Conservation (phyloP, 2,113 vertebrate species). For the Chinchilla lanigera region DNA sequence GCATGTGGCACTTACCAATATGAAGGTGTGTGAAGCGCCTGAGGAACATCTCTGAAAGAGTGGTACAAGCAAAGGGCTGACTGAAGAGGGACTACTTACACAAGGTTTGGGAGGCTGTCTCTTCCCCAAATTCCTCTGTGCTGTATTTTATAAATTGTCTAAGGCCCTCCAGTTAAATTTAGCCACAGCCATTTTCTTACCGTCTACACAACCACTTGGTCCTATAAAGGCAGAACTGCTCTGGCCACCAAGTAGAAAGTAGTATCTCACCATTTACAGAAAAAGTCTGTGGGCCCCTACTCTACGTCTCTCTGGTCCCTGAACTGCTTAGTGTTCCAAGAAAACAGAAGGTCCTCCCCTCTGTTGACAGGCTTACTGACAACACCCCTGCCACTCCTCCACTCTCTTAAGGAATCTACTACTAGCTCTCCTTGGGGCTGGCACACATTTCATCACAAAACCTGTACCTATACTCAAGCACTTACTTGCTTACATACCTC, state of each 20-base stretch:
- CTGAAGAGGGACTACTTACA: not conserved
- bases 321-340: not conserved
- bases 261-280: not conserved
- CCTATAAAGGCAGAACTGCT: not conserved
- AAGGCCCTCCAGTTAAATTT: not conserved
- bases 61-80: not conserved
- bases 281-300: not conserved
- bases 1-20: not conserved
- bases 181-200: not conserved
- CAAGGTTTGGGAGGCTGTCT: not conserved
- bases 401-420: not conserved
- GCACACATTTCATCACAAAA: not conserved
- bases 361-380: not conserved
- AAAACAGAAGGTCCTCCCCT: not conserved
- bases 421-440: not conserved
- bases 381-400: not conserved
- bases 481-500: not conserved
- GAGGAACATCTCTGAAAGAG: not conserved
- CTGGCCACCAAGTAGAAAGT: not conserved
- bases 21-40: not conserved
- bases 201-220: not conserved
- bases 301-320: not conserved
- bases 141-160: not conserved
- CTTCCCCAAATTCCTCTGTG: not conserved
- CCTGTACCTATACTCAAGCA: not conserved